These are phyloP conservation scores for Oscheius sp. DNA, from an alignment of 2,888 invertebrate genomes.

Conservation along the genomic window DNA sequence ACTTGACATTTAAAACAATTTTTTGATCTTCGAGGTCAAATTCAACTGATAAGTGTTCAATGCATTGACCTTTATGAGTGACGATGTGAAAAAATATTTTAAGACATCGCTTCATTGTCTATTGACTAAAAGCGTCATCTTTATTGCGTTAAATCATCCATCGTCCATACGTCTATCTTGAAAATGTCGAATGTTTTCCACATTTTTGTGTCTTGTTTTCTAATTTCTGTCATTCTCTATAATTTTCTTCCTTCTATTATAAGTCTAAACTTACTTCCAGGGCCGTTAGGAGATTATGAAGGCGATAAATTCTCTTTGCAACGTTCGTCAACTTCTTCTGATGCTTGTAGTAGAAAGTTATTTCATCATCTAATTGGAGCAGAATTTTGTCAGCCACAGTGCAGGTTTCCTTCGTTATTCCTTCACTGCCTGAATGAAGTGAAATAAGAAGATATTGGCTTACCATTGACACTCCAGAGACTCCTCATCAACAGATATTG, in stretches of 20 bases:
- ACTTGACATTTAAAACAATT: no score
- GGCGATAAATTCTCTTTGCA: neutral
- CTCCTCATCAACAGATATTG: conserved; percentile 11
- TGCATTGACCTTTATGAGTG: no score
- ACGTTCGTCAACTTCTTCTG: neutral
- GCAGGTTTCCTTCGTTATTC: neutral
- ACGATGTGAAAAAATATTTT: no score
- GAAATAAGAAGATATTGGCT: neutral
- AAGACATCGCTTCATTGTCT: no score
- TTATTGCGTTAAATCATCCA: no score
- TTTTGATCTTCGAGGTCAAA: no score
- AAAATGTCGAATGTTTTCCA: conserved; percentile 12
- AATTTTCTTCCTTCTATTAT: neutral
- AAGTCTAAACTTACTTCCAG: conserved; percentile 1
- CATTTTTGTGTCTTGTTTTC: conserved; percentile 2
- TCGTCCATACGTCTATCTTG: conserved; percentile 7
- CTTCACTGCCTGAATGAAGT: neutral
- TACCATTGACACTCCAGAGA: neutral
- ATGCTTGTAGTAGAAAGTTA: conserved; percentile 6
- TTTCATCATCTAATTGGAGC: neutral
- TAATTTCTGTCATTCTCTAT: conserved; percentile 1
- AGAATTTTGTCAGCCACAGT: neutral
- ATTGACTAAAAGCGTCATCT: no score
- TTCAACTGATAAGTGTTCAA: no score
- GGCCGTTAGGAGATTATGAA: conserved; percentile 1